Conservation (phyloP, 2,797 vertebrate species). For the Sebastes kiyomatsui region DNA sequence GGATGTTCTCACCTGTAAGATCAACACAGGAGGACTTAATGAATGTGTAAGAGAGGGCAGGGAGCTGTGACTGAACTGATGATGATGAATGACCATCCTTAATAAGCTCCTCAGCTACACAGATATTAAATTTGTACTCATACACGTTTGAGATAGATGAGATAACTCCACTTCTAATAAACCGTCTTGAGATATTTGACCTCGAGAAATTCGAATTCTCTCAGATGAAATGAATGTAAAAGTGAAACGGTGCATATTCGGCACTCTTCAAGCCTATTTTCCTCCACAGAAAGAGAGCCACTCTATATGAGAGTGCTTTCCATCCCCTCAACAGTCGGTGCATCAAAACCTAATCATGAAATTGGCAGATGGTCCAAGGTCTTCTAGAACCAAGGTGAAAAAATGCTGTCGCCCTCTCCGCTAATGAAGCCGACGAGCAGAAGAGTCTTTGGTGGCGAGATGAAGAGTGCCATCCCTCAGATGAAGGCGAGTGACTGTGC, state of each 20-base stretch:
- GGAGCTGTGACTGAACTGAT: slow-evolving; percentile 31
- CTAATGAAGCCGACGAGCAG: slow-evolving; percentile 35
- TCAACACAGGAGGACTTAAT: slow-evolving; percentile 56
- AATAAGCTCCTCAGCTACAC: neutral
- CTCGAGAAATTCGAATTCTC: neutral
- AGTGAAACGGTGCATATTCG: neutral
- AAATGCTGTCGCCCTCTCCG: slow-evolving; percentile 11
- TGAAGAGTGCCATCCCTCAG: slow-evolving; percentile 33
- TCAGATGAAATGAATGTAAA: neutral
- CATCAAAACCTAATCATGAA: slow-evolving; percentile 59
- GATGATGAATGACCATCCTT: slow-evolving; percentile 33
- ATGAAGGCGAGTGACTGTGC: slow-evolving; percentile 36
- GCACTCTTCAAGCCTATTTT: neutral
- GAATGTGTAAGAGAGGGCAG: slow-evolving; percentile 27
- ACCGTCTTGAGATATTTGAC: neutral
- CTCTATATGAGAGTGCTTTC: neutral
- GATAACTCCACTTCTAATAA: neutral
- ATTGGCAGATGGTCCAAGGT: slow-evolving; percentile 58
- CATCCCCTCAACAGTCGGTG: slow-evolving; percentile 2
- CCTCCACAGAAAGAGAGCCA: neutral
- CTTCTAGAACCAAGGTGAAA: slow-evolving; percentile 47
- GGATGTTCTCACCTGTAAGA: slow-evolving; percentile 70
- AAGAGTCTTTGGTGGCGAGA: slow-evolving; percentile 4
- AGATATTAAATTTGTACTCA: neutral
- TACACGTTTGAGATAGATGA: neutral